Evolutionary conservation across 2,888 invertebrate genomes (phyloP), one percentile per base, ranked within the genome.

Genomic region (Phymatocera aterrima): DNA sequence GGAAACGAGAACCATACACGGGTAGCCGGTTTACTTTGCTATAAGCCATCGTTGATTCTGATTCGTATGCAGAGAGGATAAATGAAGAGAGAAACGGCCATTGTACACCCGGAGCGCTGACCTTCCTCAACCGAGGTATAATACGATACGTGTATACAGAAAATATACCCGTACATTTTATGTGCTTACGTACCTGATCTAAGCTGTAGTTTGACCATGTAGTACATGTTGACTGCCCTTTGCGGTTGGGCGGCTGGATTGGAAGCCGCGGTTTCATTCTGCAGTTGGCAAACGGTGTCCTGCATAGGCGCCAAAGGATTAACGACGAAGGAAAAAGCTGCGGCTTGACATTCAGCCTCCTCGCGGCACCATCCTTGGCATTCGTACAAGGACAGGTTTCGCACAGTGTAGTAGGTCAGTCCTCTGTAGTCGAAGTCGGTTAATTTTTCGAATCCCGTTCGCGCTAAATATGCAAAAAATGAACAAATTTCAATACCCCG

Each of bases 321-420:
- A 81, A 97, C 93, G 51, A 98, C 97, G 91, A 98, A 98, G 91
- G 97, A 97, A 91, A 98, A 98, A 2, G 97, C 96, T 4, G 97
- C 97, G 1, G 98, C 97, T 87, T 96, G 97, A 88, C 98, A 98
- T 88, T 97, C 97, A 0, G 95, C 94, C 86, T 98, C 97, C 89
- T 98, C 97, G 72, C 97, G 93, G 90, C 98, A 98, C 97, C 97
- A 98, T 43, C 97, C 97, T 90, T 98, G 97, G 90, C 98, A 98
- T 91, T 98, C 97, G 92, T 97, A 97, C 65, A 98, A 92, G 18
- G 97, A 97, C 60, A 98, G 93, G 91, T 98, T 98, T 89, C 97
- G 95, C 77, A 97, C 97, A 77, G 96, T 97, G 92, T 97, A 97
- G 91, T 98, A 98, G 54, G 97, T 97, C 79, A 95, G 97, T 77